Conservation (phyloP, 2,888 invertebrate genomes). For the Amorpha juglandis region DNA sequence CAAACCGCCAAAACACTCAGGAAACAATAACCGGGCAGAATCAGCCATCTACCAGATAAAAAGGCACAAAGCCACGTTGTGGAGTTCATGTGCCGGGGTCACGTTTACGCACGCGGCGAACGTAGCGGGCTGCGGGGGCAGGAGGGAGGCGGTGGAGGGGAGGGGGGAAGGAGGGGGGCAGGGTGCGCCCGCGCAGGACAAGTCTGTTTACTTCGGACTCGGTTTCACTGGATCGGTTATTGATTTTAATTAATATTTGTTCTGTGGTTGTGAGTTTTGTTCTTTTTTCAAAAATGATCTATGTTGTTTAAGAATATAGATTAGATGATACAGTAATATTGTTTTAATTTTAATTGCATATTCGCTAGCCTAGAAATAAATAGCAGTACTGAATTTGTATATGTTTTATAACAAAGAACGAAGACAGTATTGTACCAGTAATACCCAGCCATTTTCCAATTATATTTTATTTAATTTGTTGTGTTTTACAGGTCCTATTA, state of each 20-base stretch:
- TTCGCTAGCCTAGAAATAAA: no score
- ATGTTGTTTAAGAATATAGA: no score
- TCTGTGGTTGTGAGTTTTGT: no score
- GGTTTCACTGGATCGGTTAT: conserved; percentile 36
- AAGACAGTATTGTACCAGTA: no score
- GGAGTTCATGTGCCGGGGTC: conserved; percentile 77
- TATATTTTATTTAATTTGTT: no score
- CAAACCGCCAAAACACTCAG: background rate
- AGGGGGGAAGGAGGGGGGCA: conserved; percentile 38
- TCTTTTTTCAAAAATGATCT: no score
- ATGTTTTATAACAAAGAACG: no score
- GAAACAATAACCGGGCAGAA: conserved; percentile 19
- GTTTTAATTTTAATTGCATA: no score
- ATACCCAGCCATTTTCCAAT: no score
- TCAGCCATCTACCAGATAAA: conserved; percentile 42
- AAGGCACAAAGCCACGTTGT: conserved; percentile 54
- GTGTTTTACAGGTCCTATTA: no score
- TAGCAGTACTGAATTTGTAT: no score
- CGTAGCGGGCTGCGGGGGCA: conserved; percentile 50
- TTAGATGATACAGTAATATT: no score
- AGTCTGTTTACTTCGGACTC: conserved; percentile 54
- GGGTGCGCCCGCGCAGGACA: conserved; percentile 60
- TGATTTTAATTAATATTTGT: background rate
- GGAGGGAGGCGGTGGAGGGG: conserved; percentile 33
- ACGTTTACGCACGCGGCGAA: conserved; percentile 80